These are phyloP conservation scores for Ochropacha duplaris DNA, from an alignment of 2,888 invertebrate species.

Conservation along the genomic window DNA sequence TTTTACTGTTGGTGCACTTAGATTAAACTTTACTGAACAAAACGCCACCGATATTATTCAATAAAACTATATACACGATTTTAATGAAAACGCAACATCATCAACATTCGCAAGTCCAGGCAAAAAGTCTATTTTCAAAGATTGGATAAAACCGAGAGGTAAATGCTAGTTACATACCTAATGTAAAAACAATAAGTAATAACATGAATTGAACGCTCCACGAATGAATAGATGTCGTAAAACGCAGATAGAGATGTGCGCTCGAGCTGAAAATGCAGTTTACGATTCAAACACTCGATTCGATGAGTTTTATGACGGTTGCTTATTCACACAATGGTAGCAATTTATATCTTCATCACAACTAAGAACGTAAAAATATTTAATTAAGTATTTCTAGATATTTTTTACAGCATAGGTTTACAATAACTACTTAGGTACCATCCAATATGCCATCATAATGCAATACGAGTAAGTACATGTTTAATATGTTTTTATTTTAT, in stretches of 20 bases:
- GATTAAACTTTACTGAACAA: too few relatives aligned
- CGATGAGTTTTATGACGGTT: slow-evolving; percentile 53
- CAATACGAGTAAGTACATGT: too few relatives aligned
- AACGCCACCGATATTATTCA: too few relatives aligned
- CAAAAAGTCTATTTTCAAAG: too few relatives aligned
- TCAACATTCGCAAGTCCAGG: too few relatives aligned
- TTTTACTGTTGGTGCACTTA: too few relatives aligned
- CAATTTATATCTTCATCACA: slow-evolving; percentile 1
- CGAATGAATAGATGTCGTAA: slow-evolving; percentile 44
- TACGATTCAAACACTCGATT: slow-evolving; percentile 50
- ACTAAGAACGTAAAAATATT: not conserved
- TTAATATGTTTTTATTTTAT: too few relatives aligned
- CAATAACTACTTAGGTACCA: too few relatives aligned
- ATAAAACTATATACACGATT: too few relatives aligned
- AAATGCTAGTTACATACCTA: not conserved
- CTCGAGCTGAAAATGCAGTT: slow-evolving; percentile 57
- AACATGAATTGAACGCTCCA: slow-evolving; percentile 34
- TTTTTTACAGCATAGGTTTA: not conserved
- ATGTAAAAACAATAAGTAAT: slow-evolving; percentile 43
- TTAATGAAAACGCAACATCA: too few relatives aligned
- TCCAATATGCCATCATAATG: too few relatives aligned
- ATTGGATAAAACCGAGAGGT: too few relatives aligned
- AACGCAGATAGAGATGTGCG: slow-evolving; percentile 52
- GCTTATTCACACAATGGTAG: slow-evolving; percentile 32
- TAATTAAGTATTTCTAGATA: not conserved